Base-by-base conservation (phyloP, 2,888 invertebrate genomes). In the Choristoneura rosaceana region DNA sequence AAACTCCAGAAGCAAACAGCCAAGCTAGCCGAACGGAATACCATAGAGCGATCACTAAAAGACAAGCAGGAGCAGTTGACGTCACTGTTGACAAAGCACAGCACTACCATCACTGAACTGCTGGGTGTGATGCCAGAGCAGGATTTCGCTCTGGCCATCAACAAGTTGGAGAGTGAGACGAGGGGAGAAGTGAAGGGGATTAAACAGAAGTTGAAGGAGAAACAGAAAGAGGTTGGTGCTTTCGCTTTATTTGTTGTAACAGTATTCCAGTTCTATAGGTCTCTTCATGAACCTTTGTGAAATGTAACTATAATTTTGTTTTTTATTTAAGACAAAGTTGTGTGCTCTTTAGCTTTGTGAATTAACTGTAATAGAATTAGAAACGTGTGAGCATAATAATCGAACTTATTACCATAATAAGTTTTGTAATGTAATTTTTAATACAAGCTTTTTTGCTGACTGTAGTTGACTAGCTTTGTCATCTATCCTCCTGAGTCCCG, bases 11-110 rank as follows among this genome's bases (percentile, higher is more conserved):
- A 95, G 78, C 95, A 96, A 82, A 95, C 93, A 80, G 87, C 95
- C 0, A 93, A 95, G 70, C 92, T 96, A 77, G 95, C 95, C 62
- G 96, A 96, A 80, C 91, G 96, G 12, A 96, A 96, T 76, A 88
- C 95, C 63, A 90, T 95, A 75, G 95, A 95, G 78, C 92, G 94
- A 41, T 94, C 81, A 25, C 82, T 84, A 70, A 94, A 82, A 90
- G 94, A 86, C 83, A 96, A 90, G 86, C 95, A 82, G 94, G 97
- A 92, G 86, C 97, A 79, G 85, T 94, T 82, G 85, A 93, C 81
- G 10, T 86, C 90, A 0, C 88, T 97, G 5, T 96, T 95, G 84
- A 95, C 95, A 74, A 97, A 97, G 83, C 96, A 98, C 80, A 95
- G 94, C 69, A 94, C 95, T 14, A 93, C 95, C 33, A 91, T 98